A percentile compares a stretch with the other conserved stretches of the same genome.
Conservation (phyloP, 2,888 invertebrate species). For the Frankliniella fusca region DNA sequence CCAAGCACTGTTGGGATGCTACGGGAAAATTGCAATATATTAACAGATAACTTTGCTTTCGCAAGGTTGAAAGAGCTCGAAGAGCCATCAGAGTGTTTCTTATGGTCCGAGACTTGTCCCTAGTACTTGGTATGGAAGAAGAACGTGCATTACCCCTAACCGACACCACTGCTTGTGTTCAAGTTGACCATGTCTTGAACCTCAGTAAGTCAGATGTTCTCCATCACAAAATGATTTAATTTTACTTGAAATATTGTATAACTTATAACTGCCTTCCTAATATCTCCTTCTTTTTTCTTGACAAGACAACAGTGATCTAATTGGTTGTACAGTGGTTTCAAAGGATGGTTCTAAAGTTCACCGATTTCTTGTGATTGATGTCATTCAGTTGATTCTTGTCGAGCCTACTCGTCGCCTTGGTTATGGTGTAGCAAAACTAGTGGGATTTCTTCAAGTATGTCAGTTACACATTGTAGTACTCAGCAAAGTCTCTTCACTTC, state of each 20-base stretch:
- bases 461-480: background rate
- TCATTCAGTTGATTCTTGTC: constrained; percentile 90
- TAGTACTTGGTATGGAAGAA: constrained; percentile 72
- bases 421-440: constrained; percentile 96
- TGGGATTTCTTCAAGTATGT: constrained; percentile 72
- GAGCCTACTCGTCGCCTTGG: constrained; percentile 92
- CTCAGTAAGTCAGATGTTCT: constrained; percentile 64
- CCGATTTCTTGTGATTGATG: constrained; percentile 94
- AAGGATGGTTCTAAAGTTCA: constrained; percentile 86
- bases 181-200: constrained; percentile 90
- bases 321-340: constrained; percentile 89
- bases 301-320: constrained; percentile 94
- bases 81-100: constrained; percentile 92
- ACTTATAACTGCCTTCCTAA: constrained; percentile 38
- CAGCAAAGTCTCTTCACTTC: background rate
- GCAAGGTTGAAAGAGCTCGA: constrained; percentile 76
- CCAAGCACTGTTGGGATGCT: too few relatives aligned
- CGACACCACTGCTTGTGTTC: constrained; percentile 81
- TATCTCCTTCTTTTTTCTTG: too few relatives aligned
- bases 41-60: constrained; percentile 37
- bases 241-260: constrained; percentile 28
- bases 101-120: constrained; percentile 72
- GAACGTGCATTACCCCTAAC: constrained; percentile 88
- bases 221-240: constrained; percentile 29
- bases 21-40: background rate